Evolutionary conservation across 2,113 vertebrate species (phyloP), one percentile per base, ranked within the genome.

Genomic region (Chloropsis hardwickii): DNA sequence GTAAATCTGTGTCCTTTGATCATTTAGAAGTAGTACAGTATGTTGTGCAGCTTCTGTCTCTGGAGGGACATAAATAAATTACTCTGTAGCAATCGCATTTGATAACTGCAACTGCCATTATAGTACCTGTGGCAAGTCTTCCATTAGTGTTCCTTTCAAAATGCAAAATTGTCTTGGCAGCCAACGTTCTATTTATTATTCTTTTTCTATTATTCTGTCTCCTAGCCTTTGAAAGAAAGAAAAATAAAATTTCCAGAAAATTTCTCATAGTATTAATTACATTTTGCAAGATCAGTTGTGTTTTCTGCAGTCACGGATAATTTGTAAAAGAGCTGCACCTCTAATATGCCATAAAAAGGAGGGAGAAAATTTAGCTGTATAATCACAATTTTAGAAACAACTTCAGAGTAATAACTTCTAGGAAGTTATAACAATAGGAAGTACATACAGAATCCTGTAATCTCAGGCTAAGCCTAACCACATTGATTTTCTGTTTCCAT

Each of bases 141-240:
- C 70, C 50, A 71, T 94, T 95, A 89, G 60, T 21, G 66, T 87
- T 62, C 64, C 94, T 97, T 96, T 95, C 88, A 94, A 96, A 96
- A 96, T 90, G 71, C n/a, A 89, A 47, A 93, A 82, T 86, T 70
- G 39, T 51, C 45, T 57, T 67, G 53, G 80, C 92, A 95, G 50
- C 47, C 81, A 82, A 79, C 80, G 71, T 92, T 95, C 77, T 81
- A 60, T 82, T 93, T 92, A 81, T 80, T 93, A 54, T 48, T 90
- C 33, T 51, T 60, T 95, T 96, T 81, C 56, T 80, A 65, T 94
- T 94, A 62, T 74, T 86, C 73, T 86, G 40, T 73, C 88, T 93
- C 65, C 27, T 84, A 29, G 86, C 48, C 64, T 88, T 92, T 91
- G 77, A 73, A 87, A 94, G 77, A 73, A 87, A 94, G 61, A 88